Evolutionary conservation across 2,797 vertebrate species (phyloP).

Genomic region (Cygnus olor): DNA sequence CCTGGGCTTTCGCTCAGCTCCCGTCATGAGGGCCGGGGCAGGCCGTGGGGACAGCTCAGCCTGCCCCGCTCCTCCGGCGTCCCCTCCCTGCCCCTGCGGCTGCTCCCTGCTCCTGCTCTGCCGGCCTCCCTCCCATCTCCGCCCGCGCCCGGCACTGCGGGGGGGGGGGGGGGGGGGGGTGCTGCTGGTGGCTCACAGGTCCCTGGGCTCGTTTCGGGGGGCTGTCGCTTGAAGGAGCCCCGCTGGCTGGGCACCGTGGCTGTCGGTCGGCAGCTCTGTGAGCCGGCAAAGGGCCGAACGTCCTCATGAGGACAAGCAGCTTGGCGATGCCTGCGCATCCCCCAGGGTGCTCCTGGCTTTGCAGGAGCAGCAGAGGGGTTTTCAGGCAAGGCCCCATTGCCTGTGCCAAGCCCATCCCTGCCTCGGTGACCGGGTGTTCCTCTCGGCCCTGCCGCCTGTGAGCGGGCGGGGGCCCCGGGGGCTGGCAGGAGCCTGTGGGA

Average conservation of each 20-base stretch:
- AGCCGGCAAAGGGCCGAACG: neutral
- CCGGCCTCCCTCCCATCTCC: neutral
- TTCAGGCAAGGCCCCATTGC: neutral
- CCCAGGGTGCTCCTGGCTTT: neutral
- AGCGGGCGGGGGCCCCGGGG: neutral
- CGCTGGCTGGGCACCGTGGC: neutral
- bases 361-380: neutral
- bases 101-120: neutral
- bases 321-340: neutral
- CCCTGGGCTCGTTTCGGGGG: neutral
- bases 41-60: neutral
- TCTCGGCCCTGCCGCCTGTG: neutral
- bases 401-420: neutral
- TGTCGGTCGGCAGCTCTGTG: neutral
- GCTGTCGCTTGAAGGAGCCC: neutral
- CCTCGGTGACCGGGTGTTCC: neutral
- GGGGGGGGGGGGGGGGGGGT: no score
- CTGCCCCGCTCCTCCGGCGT: neutral
- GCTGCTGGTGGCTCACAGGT: neutral
- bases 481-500: fast-evolving
- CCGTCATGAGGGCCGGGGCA: fast-evolving
- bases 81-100: neutral
- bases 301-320: fast-evolving
- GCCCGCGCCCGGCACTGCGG: neutral
- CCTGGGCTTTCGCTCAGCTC: neutral